phyloP scores from a whole-genome alignment of 2,113 vertebrate genomes.

The Vimba vimba region DNA sequence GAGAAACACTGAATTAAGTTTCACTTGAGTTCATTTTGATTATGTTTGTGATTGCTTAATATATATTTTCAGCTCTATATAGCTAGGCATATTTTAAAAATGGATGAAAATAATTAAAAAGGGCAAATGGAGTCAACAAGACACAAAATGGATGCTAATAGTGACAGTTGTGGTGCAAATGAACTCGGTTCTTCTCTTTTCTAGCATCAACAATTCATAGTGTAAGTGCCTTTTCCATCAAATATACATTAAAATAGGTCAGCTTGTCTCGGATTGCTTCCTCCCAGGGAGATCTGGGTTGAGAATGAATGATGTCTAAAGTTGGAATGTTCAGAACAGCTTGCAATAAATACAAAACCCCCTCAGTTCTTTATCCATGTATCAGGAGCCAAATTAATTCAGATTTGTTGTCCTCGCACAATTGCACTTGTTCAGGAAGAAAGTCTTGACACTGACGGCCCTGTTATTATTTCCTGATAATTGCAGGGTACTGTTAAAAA shows the following conservation, averaged over 20 bases:
- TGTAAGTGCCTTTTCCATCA: slow-evolving; percentile 44
- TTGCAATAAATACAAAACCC: not conserved
- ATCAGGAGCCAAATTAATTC: not conserved
- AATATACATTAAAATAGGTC: slow-evolving; percentile 42
- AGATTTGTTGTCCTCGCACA: not conserved
- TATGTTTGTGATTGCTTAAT: not conserved
- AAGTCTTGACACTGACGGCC: slow-evolving; percentile 9
- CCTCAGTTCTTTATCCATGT: not conserved
- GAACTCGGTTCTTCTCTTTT: not conserved
- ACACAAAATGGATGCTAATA: not conserved
- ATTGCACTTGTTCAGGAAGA: not conserved
- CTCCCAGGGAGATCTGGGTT: not conserved
- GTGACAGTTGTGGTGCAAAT: not conserved
- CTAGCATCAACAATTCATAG: slow-evolving; percentile 44
- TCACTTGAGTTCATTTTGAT: not conserved
- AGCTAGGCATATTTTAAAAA: not conserved
- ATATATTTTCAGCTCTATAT: not conserved
- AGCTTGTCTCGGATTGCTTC: not conserved
- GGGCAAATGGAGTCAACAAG: not conserved
- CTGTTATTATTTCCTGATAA: slow-evolving; percentile 45
- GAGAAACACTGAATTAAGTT: not conserved
- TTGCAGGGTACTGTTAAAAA: slow-evolving; percentile 35
- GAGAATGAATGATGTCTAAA: slow-evolving; percentile 11
- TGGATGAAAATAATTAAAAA: not conserved
- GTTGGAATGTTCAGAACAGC: not conserved